Evolutionary conservation across 2,888 invertebrate species (phyloP), one percentile per base, ranked within the genome.

Genomic region (Cyrtodaria siliqua): DNA sequence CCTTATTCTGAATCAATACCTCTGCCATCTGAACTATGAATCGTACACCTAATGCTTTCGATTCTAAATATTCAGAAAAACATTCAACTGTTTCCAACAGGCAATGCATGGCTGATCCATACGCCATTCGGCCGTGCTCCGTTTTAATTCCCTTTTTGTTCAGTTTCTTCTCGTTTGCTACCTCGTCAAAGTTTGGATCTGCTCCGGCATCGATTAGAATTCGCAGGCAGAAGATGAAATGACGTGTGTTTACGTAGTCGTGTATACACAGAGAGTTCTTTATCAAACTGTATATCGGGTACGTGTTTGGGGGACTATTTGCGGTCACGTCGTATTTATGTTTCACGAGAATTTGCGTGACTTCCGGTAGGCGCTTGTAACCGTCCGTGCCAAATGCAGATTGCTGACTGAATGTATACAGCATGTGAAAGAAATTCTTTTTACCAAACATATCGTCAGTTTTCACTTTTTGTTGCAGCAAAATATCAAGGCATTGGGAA

Each of bases 151-250:
- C 85, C 50, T 69, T 79, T 27, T 60, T 27, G 47, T 81, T 78
- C 4, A 77, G 69, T 26, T 63, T 66, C 44, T 68, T 59, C 62
- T 83, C 85, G 24, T 80, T 55, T 52, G 67, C 71, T 20, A 81
- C 79, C 57, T 91, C 91, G 64, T 91, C 90, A 60, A 89, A 89
- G 67, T 89, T 89, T 0, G 89, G 89, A 69, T 90, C 82, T 2
- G 91, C 90, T 3, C 90, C 89, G 3, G 84, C 83, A 6, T 85
- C 74, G 8, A 91, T 78, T 1, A 91, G 75, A 16, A 86, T 64
- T 38, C 82, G 66, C 60, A 87, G 27, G 59, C 86, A 83, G 67
- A 85, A 74, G n/a, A 87, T 63, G 71, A 87, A 89, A 64, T 87
- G 81, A 23, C 85, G 74, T 8, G 86, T 86, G 64, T 85, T 85